Base-by-base conservation (phyloP, 2,797 vertebrate genomes). In the Poliocrania exsul region DNA sequence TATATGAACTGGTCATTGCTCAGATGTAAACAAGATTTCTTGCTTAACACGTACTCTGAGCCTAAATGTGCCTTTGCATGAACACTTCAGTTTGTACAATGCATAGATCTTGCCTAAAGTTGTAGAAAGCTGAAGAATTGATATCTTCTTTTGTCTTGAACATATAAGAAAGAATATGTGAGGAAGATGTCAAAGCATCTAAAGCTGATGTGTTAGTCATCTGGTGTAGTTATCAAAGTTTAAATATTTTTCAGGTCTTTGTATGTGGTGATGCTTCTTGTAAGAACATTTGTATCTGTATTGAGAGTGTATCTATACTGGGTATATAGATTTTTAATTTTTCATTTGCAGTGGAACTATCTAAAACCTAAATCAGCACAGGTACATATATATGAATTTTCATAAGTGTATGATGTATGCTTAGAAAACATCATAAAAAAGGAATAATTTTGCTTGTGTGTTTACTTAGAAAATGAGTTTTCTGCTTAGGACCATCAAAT, bases 351-450 rank as follows among this genome's bases (percentile, higher is more conserved):
- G 29, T 93, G 61, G 44, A 93, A 87, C 88, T 88, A 85, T 56
- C 47, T 50, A 79, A 81, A 95, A 50, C 44, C 84, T 85, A 95
- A 93, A 94, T 94, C 86, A 95, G 57, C 60, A 56, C 35, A 81
- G 58, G 40, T 46, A n/a, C 61, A n/a, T n/a, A n/a, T 46, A 49
- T 53, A n/a, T 31, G 64, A 74, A 66, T 74, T 56, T 77, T 77
- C 25, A 31, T 35, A 54, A 50, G 23, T 75, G 70, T 67, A 88
- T 47, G 74, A 77, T 72, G 17, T 81, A 28, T 81, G 70, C 61
- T 88, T 72, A 91, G 62, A 35, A 69, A 93, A 49, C 53, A 44
- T 71, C 33, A 57, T 28, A 13, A 53, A 64, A 49, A 78, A 62
- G 23, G 56, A 92, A 70, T 42, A 93, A 38, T 64, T 11, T 60